Evolutionary conservation across 1,140 invertebrate species (phyloP).

Genomic region (Neoseiulus cucumeris): DNA sequence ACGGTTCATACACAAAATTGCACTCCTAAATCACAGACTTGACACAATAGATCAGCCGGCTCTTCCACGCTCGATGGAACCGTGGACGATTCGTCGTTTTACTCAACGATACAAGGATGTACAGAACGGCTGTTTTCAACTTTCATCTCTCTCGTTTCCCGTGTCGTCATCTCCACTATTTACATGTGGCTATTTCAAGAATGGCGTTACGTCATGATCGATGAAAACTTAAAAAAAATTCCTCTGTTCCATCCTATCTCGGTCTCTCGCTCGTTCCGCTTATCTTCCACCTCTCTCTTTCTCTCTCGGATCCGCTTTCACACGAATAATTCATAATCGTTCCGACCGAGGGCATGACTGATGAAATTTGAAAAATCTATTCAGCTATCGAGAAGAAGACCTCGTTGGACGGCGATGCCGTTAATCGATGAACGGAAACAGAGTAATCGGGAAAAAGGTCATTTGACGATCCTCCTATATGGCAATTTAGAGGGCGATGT

Average conservation of each 20-base stretch:
- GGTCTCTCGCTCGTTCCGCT: too few relatives aligned
- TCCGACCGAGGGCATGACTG: neutral
- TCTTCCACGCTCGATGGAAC: too few relatives aligned
- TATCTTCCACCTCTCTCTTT: too few relatives aligned
- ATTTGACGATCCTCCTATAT: neutral
- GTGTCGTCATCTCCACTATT: neutral
- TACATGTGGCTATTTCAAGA: neutral
- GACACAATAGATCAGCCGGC: neutral
- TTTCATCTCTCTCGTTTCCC: neutral
- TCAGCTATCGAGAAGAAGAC: neutral
- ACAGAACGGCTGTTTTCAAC: neutral
- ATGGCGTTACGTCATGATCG: neutral
- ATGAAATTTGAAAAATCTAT: neutral
- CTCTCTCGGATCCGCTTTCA: neutral
- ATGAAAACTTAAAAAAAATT: neutral
- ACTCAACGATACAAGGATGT: neutral
- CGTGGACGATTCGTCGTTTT: neutral
- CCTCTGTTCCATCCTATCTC: too few relatives aligned
- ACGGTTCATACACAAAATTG: neutral
- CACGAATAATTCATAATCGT: neutral
- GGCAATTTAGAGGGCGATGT: conserved; percentile 2
- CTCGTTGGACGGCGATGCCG: neutral
- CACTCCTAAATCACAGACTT: conserved; percentile 12
- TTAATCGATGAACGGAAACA: neutral
- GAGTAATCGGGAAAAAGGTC: neutral